A percentile compares a stretch with the other conserved stretches of the same genome.
Conservation (phyloP, 2,113 vertebrate species). For the Ophiodon elongatus region DNA sequence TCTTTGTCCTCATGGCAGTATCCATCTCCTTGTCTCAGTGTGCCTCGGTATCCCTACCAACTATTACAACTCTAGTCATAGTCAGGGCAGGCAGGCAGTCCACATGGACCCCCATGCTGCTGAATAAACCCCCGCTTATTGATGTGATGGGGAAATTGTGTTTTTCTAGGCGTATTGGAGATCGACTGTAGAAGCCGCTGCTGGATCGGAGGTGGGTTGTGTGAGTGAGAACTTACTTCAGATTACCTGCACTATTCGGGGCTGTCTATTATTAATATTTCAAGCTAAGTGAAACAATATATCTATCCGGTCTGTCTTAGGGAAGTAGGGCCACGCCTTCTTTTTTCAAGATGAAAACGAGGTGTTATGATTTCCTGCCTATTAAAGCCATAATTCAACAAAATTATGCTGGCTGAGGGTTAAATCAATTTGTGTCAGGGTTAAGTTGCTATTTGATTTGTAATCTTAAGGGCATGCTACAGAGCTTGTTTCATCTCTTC, state of each 20-base stretch:
- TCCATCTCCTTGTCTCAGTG: conserved; percentile 30
- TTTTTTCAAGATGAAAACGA: conserved; percentile 45
- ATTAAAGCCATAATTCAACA: conserved; percentile 41
- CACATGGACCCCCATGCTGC: conserved; percentile 49
- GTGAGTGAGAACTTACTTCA: conserved; percentile 62
- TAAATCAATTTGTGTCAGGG: conserved; percentile 73
- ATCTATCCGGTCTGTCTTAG: not conserved
- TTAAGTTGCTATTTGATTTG: conserved; percentile 75
- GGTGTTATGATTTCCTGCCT: conserved; percentile 21
- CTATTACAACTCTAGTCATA: conserved; percentile 48
- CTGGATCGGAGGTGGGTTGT: conserved; percentile 59
- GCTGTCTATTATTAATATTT: conserved; percentile 52
- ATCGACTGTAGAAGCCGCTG: conserved; percentile 25
- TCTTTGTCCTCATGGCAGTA: conserved; percentile 6
- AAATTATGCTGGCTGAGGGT: conserved; percentile 30
- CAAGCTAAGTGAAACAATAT: conserved; percentile 53
- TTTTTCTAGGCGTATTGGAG: conserved; percentile 55
- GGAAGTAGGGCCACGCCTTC: not conserved
- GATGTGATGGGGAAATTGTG: conserved; percentile 64
- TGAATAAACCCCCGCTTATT: conserved; percentile 64
- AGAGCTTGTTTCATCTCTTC: conserved; percentile 58
- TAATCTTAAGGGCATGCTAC: conserved; percentile 68
- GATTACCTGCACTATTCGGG: conserved; percentile 53
- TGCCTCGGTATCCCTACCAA: conserved; percentile 10
- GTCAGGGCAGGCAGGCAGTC: conserved; percentile 50